Percentiles rank a stretch among this genome's conserved stretches.
Conservation (phyloP, 1,140 invertebrate species). For the Chrysoperla carnea region DNA sequence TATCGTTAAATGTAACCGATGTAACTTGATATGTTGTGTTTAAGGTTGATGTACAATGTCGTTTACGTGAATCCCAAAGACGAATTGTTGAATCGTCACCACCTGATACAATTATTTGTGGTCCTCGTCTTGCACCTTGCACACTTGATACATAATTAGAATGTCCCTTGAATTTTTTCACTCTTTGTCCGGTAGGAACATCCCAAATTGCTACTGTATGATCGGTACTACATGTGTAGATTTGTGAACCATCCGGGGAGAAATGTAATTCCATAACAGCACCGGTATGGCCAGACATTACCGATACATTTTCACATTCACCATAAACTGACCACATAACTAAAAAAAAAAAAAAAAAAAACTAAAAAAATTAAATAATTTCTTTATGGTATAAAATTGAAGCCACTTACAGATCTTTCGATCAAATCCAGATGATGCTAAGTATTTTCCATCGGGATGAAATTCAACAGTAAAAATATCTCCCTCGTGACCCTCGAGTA, state of each 20-base stretch:
- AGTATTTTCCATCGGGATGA: slow-evolving; percentile 86
- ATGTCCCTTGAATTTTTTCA: slow-evolving; percentile 88
- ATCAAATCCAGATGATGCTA: slow-evolving; percentile 94
- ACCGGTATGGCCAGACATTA: slow-evolving; percentile 87
- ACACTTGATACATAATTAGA: slow-evolving; percentile 78
- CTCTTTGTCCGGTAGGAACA: slow-evolving; percentile 62
- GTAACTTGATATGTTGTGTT: slow-evolving; percentile 77
- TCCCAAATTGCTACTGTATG: slow-evolving; percentile 94
- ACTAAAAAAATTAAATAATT: slow-evolving; percentile 2
- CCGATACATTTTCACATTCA: slow-evolving; percentile 93
- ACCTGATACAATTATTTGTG: slow-evolving; percentile 77
- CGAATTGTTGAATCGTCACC: slow-evolving; percentile 90
- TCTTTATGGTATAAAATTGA: neutral
- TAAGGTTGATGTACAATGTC: slow-evolving; percentile 56
- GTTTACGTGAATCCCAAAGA: slow-evolving; percentile 78
- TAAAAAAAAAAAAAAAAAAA: slow-evolving; percentile 26
- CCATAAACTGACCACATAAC: slow-evolving; percentile 96
- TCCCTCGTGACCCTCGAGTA: slow-evolving; percentile 90
- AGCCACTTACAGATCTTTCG: slow-evolving; percentile 77
- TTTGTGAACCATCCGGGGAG: slow-evolving; percentile 75
- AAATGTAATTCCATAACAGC: slow-evolving; percentile 93
- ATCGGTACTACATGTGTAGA: slow-evolving; percentile 91
- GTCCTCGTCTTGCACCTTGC: slow-evolving; percentile 66
- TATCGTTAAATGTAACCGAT: slow-evolving; percentile 89
- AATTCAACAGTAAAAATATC: slow-evolving; percentile 91